These are phyloP conservation scores for Scomber scombrus DNA, from an alignment of 2,113 vertebrate genomes.

Conservation along the genomic window DNA sequence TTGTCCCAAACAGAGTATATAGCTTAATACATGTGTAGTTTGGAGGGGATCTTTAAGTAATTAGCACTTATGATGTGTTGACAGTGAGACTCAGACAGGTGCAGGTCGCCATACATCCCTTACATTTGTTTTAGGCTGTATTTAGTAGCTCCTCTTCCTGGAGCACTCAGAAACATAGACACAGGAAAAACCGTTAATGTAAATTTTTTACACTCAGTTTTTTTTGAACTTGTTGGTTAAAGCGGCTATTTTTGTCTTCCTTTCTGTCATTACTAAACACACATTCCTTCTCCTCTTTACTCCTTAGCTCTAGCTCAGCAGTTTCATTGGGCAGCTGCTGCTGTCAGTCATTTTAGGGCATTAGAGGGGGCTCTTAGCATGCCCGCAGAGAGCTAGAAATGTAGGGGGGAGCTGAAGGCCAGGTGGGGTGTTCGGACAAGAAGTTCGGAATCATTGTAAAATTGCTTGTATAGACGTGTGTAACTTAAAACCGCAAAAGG, in stretches of 20 bases:
- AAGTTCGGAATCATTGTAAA: conserved; percentile 32
- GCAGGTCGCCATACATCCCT: background rate
- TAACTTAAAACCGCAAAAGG: conserved; percentile 51
- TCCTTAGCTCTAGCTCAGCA: conserved; percentile 12
- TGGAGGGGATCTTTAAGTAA: too few species aligned
- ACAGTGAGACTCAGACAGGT: conserved; percentile 9
- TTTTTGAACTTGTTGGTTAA: background rate
- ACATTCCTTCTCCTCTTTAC: conserved; percentile 2
- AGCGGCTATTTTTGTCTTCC: background rate
- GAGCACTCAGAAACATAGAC: background rate
- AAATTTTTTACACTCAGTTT: background rate
- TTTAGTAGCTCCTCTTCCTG: background rate
- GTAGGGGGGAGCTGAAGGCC: conserved; percentile 6
- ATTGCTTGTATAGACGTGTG: conserved; percentile 27
- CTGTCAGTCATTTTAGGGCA: conserved; percentile 55
- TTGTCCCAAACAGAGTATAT: too few species aligned
- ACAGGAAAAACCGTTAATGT: background rate
- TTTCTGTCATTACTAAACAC: background rate
- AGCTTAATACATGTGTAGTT: too few species aligned
- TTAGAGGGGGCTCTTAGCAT: background rate
- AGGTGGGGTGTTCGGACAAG: conserved; percentile 35
- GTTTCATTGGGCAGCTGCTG: conserved; percentile 63
- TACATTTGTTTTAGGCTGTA: background rate
- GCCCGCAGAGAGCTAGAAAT: conserved; percentile 25
- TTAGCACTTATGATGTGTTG: background rate